phyloP scores from a whole-genome alignment of 2,888 invertebrate genomes.

The Xanthia togata region DNA sequence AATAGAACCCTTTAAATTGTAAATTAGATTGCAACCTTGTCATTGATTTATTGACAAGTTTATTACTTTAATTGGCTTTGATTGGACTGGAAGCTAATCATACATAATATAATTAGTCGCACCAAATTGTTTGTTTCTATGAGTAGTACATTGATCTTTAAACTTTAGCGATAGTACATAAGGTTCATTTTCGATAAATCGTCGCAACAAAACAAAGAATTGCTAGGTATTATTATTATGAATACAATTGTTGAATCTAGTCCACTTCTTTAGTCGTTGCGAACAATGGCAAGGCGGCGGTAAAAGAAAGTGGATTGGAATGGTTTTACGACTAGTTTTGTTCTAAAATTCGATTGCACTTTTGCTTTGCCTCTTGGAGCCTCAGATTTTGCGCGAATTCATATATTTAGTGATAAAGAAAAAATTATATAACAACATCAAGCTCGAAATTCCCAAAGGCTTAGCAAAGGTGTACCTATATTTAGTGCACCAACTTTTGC shows the following conservation, averaged over 20 bases:
- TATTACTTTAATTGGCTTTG: conserved; percentile 28
- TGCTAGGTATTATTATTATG: conserved; percentile 6
- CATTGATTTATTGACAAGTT: conserved; percentile 23
- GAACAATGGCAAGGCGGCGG: conserved; percentile 22
- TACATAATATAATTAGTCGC: conserved; percentile 32
- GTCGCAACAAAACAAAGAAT: conserved; percentile 50
- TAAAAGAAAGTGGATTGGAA: conserved; percentile 21
- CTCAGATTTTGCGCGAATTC: not conserved
- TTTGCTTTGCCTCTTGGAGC: not conserved
- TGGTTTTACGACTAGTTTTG: not conserved
- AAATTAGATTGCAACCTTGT: conserved; percentile 1
- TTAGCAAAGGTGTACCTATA: not conserved
- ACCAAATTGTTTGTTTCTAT: conserved; percentile 42
- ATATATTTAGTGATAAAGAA: not conserved
- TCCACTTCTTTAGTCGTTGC: conserved; percentile 29
- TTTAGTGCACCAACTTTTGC: not conserved
- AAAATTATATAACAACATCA: not conserved
- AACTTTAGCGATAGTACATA: conserved; percentile 9
- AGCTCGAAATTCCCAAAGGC: not conserved
- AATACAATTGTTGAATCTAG: conserved; percentile 42
- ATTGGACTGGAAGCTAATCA: conserved; percentile 29
- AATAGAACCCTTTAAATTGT: not conserved
- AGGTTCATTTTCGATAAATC: conserved; percentile 25
- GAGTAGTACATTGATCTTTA: not conserved
- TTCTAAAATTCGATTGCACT: not conserved